These are phyloP conservation scores for Florisuga fusca DNA, from an alignment of 2,797 vertebrate genomes.

Conservation along the genomic window DNA sequence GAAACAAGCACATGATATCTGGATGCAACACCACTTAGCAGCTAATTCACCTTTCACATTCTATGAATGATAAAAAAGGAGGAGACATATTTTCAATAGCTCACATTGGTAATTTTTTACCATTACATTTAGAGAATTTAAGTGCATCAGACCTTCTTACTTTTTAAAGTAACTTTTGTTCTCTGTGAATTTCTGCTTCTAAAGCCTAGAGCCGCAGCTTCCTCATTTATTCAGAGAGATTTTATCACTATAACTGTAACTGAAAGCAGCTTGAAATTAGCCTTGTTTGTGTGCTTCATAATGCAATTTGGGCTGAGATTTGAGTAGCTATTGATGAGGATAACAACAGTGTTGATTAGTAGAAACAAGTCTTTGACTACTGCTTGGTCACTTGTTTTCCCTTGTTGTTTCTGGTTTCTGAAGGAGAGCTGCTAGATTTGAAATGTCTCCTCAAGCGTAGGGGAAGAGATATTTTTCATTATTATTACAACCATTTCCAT, in stretches of 20 bases:
- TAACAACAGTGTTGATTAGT: conserved; percentile 35
- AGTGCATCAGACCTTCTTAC: not conserved
- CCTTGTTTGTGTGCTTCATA: conserved; percentile 31
- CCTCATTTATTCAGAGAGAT: not conserved
- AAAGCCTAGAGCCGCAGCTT: not conserved
- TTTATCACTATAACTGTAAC: not conserved
- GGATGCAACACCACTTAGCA: not conserved
- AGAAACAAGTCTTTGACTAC: not conserved
- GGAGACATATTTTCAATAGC: not conserved
- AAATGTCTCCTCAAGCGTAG: not conserved
- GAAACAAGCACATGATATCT: not conserved
- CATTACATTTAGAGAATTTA: not conserved
- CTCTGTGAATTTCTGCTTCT: not conserved
- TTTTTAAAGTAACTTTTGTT: not conserved
- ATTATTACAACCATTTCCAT: not conserved
- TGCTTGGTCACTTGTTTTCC: not conserved
- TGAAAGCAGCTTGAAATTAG: conserved; percentile 35
- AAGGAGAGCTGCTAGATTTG: not conserved
- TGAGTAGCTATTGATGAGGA: conserved; percentile 21
- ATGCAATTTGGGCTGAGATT: conserved; percentile 38
- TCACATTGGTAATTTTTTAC: not conserved
- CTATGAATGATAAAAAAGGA: not conserved
- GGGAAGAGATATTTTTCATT: not conserved
- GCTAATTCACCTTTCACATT: not conserved
- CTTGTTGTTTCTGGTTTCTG: not conserved